Evolutionary conservation across 2,113 vertebrate genomes (phyloP).

Genomic region (Oenanthe oenanthe): DNA sequence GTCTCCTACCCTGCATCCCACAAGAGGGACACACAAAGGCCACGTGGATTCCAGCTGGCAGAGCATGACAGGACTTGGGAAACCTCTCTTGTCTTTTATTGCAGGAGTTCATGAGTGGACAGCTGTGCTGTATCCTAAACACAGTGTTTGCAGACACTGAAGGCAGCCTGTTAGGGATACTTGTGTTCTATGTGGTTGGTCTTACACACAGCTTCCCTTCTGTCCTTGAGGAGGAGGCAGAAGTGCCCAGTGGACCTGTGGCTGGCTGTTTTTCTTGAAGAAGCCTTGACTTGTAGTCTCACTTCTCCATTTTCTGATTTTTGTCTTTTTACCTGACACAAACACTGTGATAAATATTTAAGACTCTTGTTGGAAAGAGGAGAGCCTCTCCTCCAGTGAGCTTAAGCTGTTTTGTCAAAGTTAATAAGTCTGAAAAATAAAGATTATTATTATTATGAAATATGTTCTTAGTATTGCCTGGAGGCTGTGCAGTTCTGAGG

Average conservation of each 20-base stretch:
- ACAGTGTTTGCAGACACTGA: not conserved
- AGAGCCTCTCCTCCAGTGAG: not conserved
- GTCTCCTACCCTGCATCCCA: not conserved
- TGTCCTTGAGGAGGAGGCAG: not conserved
- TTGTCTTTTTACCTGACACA: not conserved
- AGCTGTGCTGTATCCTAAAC: not conserved
- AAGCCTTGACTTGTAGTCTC: not conserved
- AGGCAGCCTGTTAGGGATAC: not conserved
- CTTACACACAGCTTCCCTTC: not conserved
- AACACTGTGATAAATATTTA: not conserved
- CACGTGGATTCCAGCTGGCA: not conserved
- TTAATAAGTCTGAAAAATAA: not conserved
- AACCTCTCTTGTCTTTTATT: not conserved
- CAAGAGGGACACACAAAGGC: not conserved
- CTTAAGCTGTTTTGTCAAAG: not conserved
- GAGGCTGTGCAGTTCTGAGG: not conserved
- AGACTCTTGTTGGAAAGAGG: not conserved
- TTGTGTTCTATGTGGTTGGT: accelerated
- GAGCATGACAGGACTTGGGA: not conserved
- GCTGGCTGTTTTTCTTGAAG: not conserved
- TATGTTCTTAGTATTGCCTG: accelerated
- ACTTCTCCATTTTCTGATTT: not conserved
- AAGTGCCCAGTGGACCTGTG: not conserved
- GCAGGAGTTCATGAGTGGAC: accelerated
- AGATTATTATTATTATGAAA: not conserved